Evolutionary conservation across 2,888 invertebrate genomes (phyloP).

Genomic region (Phymatocera aterrima): DNA sequence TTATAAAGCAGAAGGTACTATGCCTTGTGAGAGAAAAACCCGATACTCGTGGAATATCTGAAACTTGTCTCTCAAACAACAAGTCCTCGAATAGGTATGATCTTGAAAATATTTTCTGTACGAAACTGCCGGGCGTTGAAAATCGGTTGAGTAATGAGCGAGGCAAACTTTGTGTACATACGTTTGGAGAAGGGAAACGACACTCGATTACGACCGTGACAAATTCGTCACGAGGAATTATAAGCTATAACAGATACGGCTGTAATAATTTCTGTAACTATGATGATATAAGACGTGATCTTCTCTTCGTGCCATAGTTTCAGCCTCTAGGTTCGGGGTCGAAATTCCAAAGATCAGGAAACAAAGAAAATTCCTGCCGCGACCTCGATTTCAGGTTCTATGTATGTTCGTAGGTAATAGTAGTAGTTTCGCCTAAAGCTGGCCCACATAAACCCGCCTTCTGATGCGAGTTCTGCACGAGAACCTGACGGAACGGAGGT

Average conservation of each 20-base stretch:
- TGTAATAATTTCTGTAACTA: not conserved
- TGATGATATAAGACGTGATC: not conserved
- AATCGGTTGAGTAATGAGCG: not conserved
- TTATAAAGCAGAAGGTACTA: no score
- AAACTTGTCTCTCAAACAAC: no score
- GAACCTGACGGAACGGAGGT: not conserved
- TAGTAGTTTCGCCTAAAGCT: not conserved
- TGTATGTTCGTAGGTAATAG: not conserved
- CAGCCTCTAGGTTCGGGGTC: not conserved
- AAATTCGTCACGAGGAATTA: no score
- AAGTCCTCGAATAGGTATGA: no score
- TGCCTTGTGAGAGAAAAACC: no score
- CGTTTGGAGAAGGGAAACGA: no score
- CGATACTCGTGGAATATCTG: no score
- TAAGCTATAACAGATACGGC: not conserved
- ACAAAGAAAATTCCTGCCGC: slow-evolving; percentile 37
- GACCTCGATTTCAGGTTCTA: slow-evolving; percentile 35
- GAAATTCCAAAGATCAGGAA: slow-evolving; percentile 39
- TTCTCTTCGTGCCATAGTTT: not conserved
- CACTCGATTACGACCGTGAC: not conserved
- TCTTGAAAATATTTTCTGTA: no score
- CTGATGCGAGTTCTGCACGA: not conserved
- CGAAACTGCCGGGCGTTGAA: not conserved
- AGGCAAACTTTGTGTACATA: not conserved
- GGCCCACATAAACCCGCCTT: not conserved